phyloP scores from a whole-genome alignment of 2,797 vertebrate genomes.

The Tympanoctomys barrerae region DNA sequence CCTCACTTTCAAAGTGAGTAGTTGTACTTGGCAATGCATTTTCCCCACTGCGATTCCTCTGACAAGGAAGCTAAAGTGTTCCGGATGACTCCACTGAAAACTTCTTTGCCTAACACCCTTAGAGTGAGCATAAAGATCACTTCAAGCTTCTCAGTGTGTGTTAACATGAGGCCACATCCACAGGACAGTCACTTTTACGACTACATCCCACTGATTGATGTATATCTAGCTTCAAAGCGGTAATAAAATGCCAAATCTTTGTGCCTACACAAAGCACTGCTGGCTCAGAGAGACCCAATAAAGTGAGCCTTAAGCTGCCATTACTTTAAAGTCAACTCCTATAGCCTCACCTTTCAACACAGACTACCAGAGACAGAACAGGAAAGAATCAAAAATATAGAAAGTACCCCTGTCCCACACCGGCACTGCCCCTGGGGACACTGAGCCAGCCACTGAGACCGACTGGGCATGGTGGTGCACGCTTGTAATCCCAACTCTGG shows the following conservation, averaged over 20 bases:
- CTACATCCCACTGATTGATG: neutral
- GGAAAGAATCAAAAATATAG: neutral
- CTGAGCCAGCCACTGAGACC: no score
- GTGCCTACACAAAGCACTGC: neutral
- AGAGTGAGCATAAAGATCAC: neutral
- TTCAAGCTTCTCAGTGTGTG: no score
- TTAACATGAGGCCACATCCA: neutral
- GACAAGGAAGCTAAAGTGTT: neutral
- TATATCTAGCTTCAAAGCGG: neutral
- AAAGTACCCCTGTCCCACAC: no score
- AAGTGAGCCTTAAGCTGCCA: neutral
- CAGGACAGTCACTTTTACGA: neutral
- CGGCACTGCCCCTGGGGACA: no score
- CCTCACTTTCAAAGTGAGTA: slow-evolving; percentile 8
- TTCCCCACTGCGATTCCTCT: neutral
- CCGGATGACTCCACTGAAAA: neutral
- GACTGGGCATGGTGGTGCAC: no score
- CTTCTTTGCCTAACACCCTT: neutral
- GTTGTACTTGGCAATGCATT: neutral
- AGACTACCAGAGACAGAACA: neutral
- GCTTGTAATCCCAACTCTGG: no score
- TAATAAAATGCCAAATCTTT: slow-evolving; percentile 22
- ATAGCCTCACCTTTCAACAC: neutral
- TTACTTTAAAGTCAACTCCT: neutral
- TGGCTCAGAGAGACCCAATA: neutral